Evolutionary conservation across 2,797 vertebrate species (phyloP), one percentile per base, ranked within the genome.

Genomic region (Luscinia megarhynchos): DNA sequence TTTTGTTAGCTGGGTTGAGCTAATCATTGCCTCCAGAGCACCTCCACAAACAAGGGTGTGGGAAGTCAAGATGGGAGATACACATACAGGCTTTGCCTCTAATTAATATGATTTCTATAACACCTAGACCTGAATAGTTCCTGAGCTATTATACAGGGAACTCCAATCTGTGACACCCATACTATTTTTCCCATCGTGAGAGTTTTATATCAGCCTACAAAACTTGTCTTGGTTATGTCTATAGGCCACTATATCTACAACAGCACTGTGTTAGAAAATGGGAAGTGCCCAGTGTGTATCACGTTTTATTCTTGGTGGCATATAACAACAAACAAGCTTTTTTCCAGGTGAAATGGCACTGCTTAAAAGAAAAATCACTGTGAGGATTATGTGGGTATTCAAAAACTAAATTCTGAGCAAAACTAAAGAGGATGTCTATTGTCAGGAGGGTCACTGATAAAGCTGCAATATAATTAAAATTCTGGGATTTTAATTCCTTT

Each of bases 381-480:
- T 59, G 62, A 68, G 45, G 59, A 92, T 92, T 94, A 92, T 67
- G 13, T 58, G 43, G 30, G 19, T 85, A 69, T 96, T 93, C 79
- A 81, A 43, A 18, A 92, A 63, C 41, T 73, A 88, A 89, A 87
- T 66, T 74, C 73, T 53, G 48, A 93, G 62, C 58, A 94, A 92
- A 92, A 74, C 64, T 69, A 55, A 80, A 77, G 73, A 76, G 19
- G 53, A 51, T 32, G 17, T 29, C 72, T 94, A 34, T 90, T 2
- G 7, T 93, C 77, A 61, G 41, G 55, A 24, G 36, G 46, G 80
- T 79, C 70, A 67, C 59, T 74, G 38, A 66, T 53, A 91, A 95
- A 94, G 43, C 73, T 82, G 43, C 32, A 74, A 16, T 78, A 50
- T 94, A 95, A 95, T 94, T 95, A 91, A 92, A 89, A 81, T 83